These are phyloP conservation scores for Bembecia ichneumoniformis DNA, from an alignment of 2,888 invertebrate species.

Conservation along the genomic window DNA sequence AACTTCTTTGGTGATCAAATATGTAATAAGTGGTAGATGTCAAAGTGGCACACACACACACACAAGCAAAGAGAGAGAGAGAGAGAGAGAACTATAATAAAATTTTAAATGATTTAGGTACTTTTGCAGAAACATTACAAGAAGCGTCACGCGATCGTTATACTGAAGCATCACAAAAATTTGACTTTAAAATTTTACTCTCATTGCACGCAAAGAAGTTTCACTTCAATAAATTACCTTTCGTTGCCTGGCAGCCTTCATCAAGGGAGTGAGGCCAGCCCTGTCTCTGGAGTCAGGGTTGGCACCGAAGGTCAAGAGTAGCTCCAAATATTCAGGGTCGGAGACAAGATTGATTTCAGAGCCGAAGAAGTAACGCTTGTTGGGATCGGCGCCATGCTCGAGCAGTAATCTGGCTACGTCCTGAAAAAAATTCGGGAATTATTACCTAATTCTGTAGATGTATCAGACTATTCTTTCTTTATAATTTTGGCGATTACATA, in stretches of 20 bases:
- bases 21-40: too few relatives aligned
- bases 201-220: too few relatives aligned
- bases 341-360: slow-evolving; percentile 91
- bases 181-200: too few relatives aligned
- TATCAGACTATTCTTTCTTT: too few relatives aligned
- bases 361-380: slow-evolving; percentile 93
- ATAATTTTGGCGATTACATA: too few relatives aligned
- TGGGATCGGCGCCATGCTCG: slow-evolving; percentile 89
- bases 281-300: slow-evolving; percentile 89
- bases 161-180: too few relatives aligned
- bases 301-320: slow-evolving; percentile 88
- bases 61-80: too few relatives aligned
- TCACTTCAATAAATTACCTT: slow-evolving; percentile 69
- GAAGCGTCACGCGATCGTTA: too few relatives aligned
- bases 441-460: too few relatives aligned
- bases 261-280: slow-evolving; percentile 89
- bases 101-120: neutral
- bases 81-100: too few relatives aligned
- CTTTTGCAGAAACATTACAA: neutral
- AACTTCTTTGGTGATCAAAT: too few relatives aligned
- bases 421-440: slow-evolving; percentile 23
- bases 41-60: too few relatives aligned
- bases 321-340: slow-evolving; percentile 84
- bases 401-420: slow-evolving; percentile 80
- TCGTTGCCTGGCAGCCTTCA: slow-evolving; percentile 88